A percentile compares a stretch with the other conserved stretches of the same genome.
These are phyloP conservation scores for Oreochromis aureus DNA, from an alignment of 2,113 vertebrate genomes.

Conservation along the genomic window DNA sequence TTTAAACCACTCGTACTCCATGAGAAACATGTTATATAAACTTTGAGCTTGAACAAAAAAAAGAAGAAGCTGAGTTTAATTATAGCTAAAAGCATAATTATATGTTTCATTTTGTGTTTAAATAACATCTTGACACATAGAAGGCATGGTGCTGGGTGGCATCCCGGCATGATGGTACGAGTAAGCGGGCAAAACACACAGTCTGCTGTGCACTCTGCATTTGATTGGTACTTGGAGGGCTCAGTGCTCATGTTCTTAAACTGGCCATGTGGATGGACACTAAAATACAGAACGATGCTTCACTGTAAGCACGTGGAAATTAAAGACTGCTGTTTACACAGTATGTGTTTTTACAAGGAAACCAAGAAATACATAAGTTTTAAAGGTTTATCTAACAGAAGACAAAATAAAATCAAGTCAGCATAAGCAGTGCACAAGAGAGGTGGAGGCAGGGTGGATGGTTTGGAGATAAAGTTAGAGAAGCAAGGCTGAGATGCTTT, in stretches of 20 bases:
- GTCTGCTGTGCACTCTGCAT: background rate
- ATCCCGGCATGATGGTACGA: background rate
- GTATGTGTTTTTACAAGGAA: background rate
- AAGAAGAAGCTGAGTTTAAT: background rate
- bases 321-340: background rate
- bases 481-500: background rate
- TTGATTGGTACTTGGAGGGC: background rate
- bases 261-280: background rate
- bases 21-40: background rate
- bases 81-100: background rate
- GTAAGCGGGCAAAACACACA: background rate
- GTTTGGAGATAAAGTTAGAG: background rate
- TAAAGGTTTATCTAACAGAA: background rate
- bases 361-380: background rate
- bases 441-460: background rate
- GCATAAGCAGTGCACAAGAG: background rate
- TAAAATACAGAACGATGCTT: background rate
- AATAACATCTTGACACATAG: background rate
- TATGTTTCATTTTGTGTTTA: background rate
- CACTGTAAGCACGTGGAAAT: background rate
- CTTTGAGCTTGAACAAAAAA: background rate
- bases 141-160: background rate
- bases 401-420: background rate
- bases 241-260: background rate
- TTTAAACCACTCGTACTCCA: background rate